A percentile compares a stretch with the other conserved stretches of the same genome.
Conservation (phyloP, 2,113 vertebrate species). For the Cacatua alba region DNA sequence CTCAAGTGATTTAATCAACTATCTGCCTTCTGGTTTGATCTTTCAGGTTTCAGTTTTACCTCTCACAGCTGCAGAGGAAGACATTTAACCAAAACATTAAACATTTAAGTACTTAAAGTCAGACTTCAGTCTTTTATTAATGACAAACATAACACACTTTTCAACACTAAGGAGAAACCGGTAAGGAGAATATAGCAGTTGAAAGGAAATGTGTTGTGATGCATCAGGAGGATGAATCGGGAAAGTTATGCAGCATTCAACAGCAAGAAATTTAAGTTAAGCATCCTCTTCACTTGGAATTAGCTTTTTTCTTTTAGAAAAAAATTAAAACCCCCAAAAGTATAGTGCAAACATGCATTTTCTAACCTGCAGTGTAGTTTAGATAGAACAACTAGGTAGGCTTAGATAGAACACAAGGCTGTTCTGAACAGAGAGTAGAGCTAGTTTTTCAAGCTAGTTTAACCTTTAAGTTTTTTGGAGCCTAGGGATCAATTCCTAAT, state of each 20-base stretch:
- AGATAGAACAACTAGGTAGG: neutral
- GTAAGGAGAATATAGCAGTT: neutral
- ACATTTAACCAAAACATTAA: neutral
- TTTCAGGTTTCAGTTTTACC: neutral
- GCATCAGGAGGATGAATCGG: neutral
- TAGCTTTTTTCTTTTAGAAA: neutral
- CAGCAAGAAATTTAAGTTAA: neutral
- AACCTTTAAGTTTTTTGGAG: neutral
- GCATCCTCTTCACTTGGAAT: neutral
- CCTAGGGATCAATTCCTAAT: neutral
- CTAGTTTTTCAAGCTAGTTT: neutral
- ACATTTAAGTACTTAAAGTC: neutral
- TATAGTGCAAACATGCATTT: neutral
- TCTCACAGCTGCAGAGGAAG: slow-evolving; percentile 13
- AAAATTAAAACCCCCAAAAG: neutral
- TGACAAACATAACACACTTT: neutral
- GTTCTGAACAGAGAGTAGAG: neutral
- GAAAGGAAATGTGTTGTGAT: neutral
- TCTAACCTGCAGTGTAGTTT: neutral
- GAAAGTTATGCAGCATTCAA: neutral
- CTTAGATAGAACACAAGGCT: neutral
- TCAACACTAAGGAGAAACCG: neutral
- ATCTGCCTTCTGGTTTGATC: slow-evolving; percentile 6
- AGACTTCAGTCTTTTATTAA: neutral
- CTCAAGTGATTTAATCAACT: slow-evolving; percentile 41